Conservation (phyloP, 1,140 invertebrate genomes). For the Gryllus bimaculatus region DNA sequence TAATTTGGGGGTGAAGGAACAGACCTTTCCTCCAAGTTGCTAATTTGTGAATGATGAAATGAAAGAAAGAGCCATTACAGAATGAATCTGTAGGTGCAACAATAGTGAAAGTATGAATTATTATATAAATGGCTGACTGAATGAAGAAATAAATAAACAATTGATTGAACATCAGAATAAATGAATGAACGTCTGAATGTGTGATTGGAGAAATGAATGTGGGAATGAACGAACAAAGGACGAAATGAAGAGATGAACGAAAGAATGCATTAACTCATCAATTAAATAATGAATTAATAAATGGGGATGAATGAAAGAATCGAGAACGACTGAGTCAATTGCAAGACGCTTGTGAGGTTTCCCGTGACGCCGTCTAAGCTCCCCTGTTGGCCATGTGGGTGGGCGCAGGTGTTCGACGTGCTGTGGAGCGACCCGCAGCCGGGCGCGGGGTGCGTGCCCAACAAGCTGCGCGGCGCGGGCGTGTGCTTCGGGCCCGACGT, state of each 20-base stretch:
- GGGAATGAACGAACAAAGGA: not conserved
- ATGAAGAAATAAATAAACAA: not conserved
- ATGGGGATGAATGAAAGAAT: too few species aligned
- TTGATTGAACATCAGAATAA: not conserved
- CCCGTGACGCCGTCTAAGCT: too few species aligned
- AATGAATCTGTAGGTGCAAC: too few species aligned
- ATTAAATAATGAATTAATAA: not conserved
- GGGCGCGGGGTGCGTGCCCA: conserved; percentile 61
- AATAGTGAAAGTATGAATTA: not conserved
- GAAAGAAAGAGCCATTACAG: too few species aligned
- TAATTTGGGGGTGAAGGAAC: too few species aligned
- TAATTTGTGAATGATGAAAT: too few species aligned
- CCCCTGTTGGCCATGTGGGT: too few species aligned
- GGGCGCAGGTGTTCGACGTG: conserved; percentile 69
- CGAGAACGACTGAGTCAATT: too few species aligned
- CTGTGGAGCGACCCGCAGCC: conserved; percentile 85
- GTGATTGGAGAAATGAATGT: not conserved
- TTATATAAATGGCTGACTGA: not conserved
- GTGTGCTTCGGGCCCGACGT: conserved; percentile 86
- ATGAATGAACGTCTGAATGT: not conserved
- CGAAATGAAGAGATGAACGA: not conserved
- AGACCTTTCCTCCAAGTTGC: too few species aligned
- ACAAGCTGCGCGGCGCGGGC: conserved; percentile 77
- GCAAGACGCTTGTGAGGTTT: too few species aligned
- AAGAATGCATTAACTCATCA: not conserved